Evolutionary conservation across 2,888 invertebrate genomes (phyloP).

Genomic region (Hypena proboscidalis): DNA sequence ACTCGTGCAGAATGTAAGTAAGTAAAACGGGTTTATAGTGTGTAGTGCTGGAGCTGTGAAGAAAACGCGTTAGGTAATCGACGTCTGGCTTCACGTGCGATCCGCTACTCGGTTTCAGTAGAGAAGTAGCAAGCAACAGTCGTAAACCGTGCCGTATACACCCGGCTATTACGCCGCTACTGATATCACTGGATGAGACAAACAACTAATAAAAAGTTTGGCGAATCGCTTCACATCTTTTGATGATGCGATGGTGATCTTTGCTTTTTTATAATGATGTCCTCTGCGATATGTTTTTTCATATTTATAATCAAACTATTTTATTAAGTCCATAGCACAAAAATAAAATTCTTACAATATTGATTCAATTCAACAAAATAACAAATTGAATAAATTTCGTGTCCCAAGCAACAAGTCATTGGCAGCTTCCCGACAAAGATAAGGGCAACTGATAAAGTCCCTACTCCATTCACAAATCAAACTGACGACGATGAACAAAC

Average conservation of each 20-base stretch:
- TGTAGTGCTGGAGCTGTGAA: slow-evolving; percentile 32
- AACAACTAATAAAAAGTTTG: neutral
- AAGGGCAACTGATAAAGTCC: slow-evolving; percentile 11
- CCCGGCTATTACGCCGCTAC: slow-evolving; percentile 19
- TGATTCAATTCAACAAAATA: no score
- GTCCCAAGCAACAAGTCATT: slow-evolving; percentile 4
- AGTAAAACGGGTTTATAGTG: slow-evolving; percentile 29
- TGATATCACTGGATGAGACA: slow-evolving; percentile 24
- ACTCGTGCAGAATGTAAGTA: slow-evolving; percentile 25
- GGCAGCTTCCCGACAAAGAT: slow-evolving; percentile 5
- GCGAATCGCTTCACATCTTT: no score
- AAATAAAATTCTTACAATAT: no score
- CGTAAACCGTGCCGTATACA: slow-evolving; percentile 57
- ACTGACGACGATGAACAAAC: no score
- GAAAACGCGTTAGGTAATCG: slow-evolving; percentile 50
- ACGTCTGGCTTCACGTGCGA: slow-evolving; percentile 39
- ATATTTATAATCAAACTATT: no score
- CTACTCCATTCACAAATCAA: no score
- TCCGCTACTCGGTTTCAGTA: slow-evolving; percentile 36
- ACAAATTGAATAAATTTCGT: slow-evolving; percentile 4
- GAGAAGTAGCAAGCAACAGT: slow-evolving; percentile 55
- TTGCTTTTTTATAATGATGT: no score
- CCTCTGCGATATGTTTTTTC: no score
- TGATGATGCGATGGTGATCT: no score
- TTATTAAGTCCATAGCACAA: no score